Base-by-base conservation (phyloP, 2,113 vertebrate species). In the Brachyistius frenatus region DNA sequence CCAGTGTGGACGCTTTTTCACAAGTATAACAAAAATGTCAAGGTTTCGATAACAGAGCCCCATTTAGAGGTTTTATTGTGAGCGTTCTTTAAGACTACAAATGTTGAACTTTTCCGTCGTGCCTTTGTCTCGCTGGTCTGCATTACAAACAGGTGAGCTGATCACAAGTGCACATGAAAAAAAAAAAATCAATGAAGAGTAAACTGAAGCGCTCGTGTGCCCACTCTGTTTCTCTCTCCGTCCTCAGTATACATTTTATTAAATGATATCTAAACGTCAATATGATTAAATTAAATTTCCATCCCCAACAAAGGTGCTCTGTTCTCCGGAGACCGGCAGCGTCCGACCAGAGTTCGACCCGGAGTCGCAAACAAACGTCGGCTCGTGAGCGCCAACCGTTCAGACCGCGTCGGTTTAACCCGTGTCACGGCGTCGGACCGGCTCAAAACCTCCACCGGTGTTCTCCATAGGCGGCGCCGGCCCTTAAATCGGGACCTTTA, bases 291-390 rank as follows among this genome's bases (percentile, higher is more conserved):
- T 47, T 15, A 36, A 46, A 68, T 55, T 65, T 52, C 33, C 49
- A 70, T 37, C 23, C 33, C 31, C 30, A 60, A 61, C 58, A 49
- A 54, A 67, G 46, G n/a, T 2, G 9, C 46, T 0, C 9, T 41
- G 63, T 57, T 64, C 23, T 62, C 66, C 0, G 3, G 56, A 47
- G n/a, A 16, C 54, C 11, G 60, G 7, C 9, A 5, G 14, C 13
- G 13, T 63, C 35, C 4, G 4, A 67, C 58, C 46, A 2, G 32
- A 62, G 58, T 63, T 80, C 57, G 60, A 64, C 53, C 54, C 54
- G 13, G 39, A 64, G 32, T 53, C 31, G 37, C 56, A 7, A 61
- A 52, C 37, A 23, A 76, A 76, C 47, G 57, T 62, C 66, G 56
- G 37, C 49, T 46, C 8, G 61, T 13, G 52, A 66, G 6, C 2